These are phyloP conservation scores for Agonopterix alstromeriana DNA, from an alignment of 2,888 invertebrate genomes.

Conservation along the genomic window DNA sequence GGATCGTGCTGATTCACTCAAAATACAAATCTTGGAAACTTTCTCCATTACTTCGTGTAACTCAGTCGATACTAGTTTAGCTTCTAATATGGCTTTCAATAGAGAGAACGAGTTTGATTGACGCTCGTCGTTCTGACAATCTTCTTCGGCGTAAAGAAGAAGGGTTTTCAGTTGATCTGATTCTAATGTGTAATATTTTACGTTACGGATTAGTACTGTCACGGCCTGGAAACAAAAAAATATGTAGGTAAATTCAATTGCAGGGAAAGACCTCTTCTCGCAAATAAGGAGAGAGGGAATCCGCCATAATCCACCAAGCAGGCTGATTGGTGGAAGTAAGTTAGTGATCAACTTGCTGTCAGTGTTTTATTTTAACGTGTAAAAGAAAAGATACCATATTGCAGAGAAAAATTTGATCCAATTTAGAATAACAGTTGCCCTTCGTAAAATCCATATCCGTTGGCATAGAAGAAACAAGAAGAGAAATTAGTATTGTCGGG, in stretches of 20 bases:
- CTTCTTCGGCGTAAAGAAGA: constrained; percentile 92
- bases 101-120: constrained; percentile 93
- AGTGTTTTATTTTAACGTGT: too few relatives aligned
- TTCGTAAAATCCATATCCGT: too few relatives aligned
- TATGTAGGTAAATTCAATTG: neutral
- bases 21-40: constrained; percentile 85
- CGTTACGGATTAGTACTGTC: constrained; percentile 87
- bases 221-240: constrained; percentile 76
- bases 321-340: too few relatives aligned
- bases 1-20: constrained; percentile 80
- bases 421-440: too few relatives aligned
- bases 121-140: constrained; percentile 88
- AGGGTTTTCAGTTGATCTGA: constrained; percentile 88
- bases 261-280: too few relatives aligned
- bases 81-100: constrained; percentile 88
- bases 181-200: constrained; percentile 82
- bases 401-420: too few relatives aligned
- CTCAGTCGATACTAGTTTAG: constrained; percentile 84
- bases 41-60: constrained; percentile 89
- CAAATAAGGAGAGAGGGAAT: too few relatives aligned
- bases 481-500: too few relatives aligned
- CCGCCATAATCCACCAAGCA: too few relatives aligned
- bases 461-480: too few relatives aligned
- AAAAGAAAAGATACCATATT: neutral
- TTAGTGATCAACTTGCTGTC: too few relatives aligned